A percentile compares a stretch with the other conserved stretches of the same genome.
Evolutionary conservation across 37 sponge, comb jelly and placozoan species (phyloP).

Genomic region (Dysidea cf. avara): DNA sequence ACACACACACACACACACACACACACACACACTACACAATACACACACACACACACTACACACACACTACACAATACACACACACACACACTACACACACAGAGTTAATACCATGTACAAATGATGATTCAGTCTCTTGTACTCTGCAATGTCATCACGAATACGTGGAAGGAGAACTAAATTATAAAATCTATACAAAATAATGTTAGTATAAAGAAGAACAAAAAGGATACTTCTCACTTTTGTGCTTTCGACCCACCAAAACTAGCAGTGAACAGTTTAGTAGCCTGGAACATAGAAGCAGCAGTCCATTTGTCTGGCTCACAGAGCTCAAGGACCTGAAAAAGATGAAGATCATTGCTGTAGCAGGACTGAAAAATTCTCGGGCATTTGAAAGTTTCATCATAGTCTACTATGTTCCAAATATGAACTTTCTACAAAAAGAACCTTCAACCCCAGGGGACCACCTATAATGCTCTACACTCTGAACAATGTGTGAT

Average conservation of each 20-base stretch:
- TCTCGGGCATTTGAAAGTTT: not conserved
- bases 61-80: too few relatives aligned
- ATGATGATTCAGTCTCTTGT: slow-evolving; percentile 92
- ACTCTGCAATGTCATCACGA: slow-evolving; percentile 98
- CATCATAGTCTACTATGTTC: not conserved
- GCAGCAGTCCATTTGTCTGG: slow-evolving; percentile 96
- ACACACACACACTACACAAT: too few relatives aligned
- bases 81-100: too few relatives aligned
- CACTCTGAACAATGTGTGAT: too few relatives aligned
- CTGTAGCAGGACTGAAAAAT: not conserved
- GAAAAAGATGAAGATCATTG: not conserved
- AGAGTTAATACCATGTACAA: slow-evolving; percentile 87
- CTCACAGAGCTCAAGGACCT: slow-evolving; percentile 79
- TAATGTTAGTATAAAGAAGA: too few relatives aligned
- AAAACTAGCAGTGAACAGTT: slow-evolving; percentile 90
- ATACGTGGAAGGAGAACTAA: slow-evolving; percentile 91
- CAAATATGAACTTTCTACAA: not conserved
- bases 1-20: too few relatives aligned
- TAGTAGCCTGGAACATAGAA: slow-evolving; percentile 96
- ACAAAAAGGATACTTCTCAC: too few relatives aligned
- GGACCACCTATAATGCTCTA: too few relatives aligned
- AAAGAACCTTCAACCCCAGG: too few relatives aligned
- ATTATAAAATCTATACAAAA: slow-evolving; percentile 73
- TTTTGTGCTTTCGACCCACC: slow-evolving; percentile 74
- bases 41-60: too few relatives aligned